Base-by-base conservation (phyloP, 2,113 vertebrate species). In the Dicaeum eximium region DNA sequence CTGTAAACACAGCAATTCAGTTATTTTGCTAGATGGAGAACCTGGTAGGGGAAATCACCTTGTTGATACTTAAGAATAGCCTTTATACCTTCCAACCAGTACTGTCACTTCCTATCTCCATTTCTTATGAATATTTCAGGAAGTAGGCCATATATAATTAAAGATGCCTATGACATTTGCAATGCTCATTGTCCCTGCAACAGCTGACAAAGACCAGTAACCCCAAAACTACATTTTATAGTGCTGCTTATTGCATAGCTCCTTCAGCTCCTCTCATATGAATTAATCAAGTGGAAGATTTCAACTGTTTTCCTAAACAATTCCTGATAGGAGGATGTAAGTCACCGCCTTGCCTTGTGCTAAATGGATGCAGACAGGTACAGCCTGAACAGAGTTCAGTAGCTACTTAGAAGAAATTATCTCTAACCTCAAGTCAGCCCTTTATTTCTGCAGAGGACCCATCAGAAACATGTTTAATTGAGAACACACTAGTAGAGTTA, bases 371-470 rank as follows among this genome's bases (percentile, higher is more conserved):
- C 44, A 69, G 88, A 83, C 67, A 96, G 72, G 86, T 70, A 86
- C 11, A 74, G 75, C 40, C 48, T 1, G 1, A 87, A 81, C 5
- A 37, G 30, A 69, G 54, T 48, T 94, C 85, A 84, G 88, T 58
- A 93, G 80, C 64, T 86, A 60, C 82, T 74, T 58, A 28, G 51
- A 80, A 37, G 54, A 93, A 96, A 88, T 90, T 64, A 73, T 80
- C 74, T 78, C 71, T 83, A 86, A 83, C 88, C 75, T 67, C 79
- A 94, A 86, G 72, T 78, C 82, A 94, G 72, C n/a, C 60, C n/a
- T 90, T 83, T 78, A 66, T 42, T 95, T 90, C 88, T 95, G 60
- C 86, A 94, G 75, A 90, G 53, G 73, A 92, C 86, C 78, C 60
- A 71, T 74, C 64, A 93, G 80, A 90, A 74, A 86, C 33, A 18